Percentiles rank a stretch among this genome's conserved stretches.
Conservation (phyloP, 2,797 vertebrate species). For the Eospalax fontanierii region DNA sequence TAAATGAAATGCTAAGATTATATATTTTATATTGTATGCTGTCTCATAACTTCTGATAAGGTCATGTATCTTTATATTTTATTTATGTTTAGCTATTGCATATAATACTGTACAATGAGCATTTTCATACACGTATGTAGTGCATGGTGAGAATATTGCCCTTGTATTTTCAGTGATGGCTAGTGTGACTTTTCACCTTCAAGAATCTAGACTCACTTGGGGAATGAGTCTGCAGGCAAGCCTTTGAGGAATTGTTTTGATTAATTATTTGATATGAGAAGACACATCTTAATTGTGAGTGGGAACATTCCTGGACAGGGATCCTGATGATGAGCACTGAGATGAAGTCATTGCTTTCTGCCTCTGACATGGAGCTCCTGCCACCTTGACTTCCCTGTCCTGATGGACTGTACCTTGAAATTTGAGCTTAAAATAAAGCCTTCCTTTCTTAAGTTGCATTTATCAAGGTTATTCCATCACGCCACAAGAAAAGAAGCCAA, state of each 20-base stretch:
- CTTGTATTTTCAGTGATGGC: background rate
- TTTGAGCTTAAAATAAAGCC: no score
- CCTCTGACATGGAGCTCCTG: background rate
- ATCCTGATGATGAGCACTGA: background rate
- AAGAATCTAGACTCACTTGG: background rate
- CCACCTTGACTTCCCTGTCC: no score
- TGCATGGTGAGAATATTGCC: background rate
- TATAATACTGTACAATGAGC: background rate
- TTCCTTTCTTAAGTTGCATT: no score
- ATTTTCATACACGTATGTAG: background rate
- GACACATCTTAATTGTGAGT: background rate
- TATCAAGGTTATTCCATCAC: no score
- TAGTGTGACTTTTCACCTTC: background rate
- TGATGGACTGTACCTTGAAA: no score
- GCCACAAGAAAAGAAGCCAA: no score
- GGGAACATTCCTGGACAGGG: no score
- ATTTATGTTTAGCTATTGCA: background rate
- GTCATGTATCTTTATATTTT: no score
- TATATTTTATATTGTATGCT: background rate
- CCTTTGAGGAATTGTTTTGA: background rate
- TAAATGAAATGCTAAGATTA: background rate
- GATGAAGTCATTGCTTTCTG: background rate
- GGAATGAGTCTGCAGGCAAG: background rate
- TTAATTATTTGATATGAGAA: background rate
- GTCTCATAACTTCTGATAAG: background rate